phyloP scores from a whole-genome alignment of 2,113 vertebrate species.

The Bubalus kerabau region DNA sequence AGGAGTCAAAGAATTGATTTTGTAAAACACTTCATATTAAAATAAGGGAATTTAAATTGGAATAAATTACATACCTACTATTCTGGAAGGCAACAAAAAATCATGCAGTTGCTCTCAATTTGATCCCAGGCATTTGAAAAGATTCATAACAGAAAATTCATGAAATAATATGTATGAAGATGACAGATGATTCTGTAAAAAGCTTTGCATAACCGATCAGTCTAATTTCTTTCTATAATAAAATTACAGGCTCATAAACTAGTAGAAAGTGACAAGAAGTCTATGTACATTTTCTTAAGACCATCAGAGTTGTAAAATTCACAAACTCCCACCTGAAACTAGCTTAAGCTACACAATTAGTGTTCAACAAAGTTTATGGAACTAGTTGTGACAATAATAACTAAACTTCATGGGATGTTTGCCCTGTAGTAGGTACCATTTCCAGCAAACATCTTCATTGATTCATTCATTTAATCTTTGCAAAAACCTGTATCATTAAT shows the following conservation, averaged over 20 bases:
- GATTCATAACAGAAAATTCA: constrained; percentile 19
- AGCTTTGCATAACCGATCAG: not conserved
- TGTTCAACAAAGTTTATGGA: not conserved
- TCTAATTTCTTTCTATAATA: not conserved
- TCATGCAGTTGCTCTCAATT: not conserved
- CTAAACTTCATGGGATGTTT: not conserved
- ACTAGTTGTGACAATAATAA: not conserved
- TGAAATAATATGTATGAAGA: not conserved
- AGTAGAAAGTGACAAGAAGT: not conserved
- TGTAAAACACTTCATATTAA: not conserved
- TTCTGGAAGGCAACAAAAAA: not conserved
- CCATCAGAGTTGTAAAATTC: not conserved
- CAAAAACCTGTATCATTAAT: not conserved
- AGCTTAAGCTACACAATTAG: not conserved
- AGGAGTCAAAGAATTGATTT: not conserved
- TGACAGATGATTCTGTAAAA: not conserved
- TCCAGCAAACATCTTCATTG: not conserved
- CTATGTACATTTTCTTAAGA: not conserved
- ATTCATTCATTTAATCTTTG: not conserved
- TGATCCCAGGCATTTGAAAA: constrained; percentile 14
- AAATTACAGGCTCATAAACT: not conserved
- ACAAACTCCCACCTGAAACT: not conserved
- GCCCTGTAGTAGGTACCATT: not conserved
- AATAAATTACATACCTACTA: constrained; percentile 8
- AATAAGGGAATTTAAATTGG: not conserved